Base-by-base conservation (phyloP, 30 jellyfish, hydroid and myxozoan species). In the Rhopilema esculentum region DNA sequence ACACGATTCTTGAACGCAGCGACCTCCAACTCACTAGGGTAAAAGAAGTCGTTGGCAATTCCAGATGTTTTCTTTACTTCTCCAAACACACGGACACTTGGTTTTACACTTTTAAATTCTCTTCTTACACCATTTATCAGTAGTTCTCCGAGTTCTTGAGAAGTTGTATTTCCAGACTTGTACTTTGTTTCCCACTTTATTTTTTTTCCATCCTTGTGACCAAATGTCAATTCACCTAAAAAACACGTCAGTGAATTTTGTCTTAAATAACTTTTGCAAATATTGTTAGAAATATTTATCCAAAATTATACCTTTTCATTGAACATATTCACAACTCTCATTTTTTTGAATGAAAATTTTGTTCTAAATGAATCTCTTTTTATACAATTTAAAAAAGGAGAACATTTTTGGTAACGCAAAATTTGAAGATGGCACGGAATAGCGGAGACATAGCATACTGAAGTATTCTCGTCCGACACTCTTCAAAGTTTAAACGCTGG, bases 1-100 rank as follows among this genome's bases (percentile, higher is more conserved):
- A 24, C 92, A 28, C 72, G 57, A 50, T 83, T 69, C 18, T 70
- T 85, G 28, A 83, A 32, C 7, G 25, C 8, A 6, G 51, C 79
- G 18, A 28, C 78, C 4, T 24, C 24, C 1, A 83, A 15, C 20
- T 9, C 22, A n/a, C 21, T 25, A 12, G 79, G 79, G 70, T 83
- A 69, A 50, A 17, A 50, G 48, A 2, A 62, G 15, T 23, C 27
- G 7, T 27, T 18, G 4, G 69, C 15, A 1, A 21, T 50, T 1
- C 51, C 69, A 22, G 74, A 75, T 12, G 27, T 21, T 51, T 16
- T 24, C 12, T 9, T 18, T 12, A 50, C 25, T 16, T 69, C 75
- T 17, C 33, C 85, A 19, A 22, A 20, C 4, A 52, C 32, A 1
- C 31, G 16, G 8, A 64, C 57, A 8, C 4, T 26, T 4, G 92